Base-by-base conservation (phyloP, 1,140 invertebrate species). In the Drosophila bocki region DNA sequence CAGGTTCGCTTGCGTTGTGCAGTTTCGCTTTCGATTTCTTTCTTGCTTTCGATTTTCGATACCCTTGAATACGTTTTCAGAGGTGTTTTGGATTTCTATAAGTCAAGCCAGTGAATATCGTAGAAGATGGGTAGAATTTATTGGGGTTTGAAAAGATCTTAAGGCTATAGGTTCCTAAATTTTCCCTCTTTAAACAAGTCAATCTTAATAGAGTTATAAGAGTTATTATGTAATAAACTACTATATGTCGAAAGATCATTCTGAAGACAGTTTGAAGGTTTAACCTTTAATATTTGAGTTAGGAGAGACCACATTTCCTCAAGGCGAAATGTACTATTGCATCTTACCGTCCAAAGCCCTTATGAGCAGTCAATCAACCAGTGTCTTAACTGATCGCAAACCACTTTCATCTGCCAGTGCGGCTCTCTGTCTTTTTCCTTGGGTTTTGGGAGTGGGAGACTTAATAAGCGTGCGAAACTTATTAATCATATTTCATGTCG, bases 401-500 rank as follows among this genome's bases (percentile, higher is more conserved):
- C 70, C 62, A 80, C 78, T 80, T 80, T 80, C 78, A 75, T 71
- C 76, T 79, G 59, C 58, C 53, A 47, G 44, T 41, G 8, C 32
- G 11, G 48, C 15, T 47, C 48, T 37, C 45, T 44, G 50, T 35
- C 42, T 72, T 48, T 67, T 71, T 58, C 45, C 22, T 60, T 72
- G 78, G 54, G 29, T 35, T 54, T 54, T 45, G 50, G 19, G n/a
- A 42, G 37, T 61, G 41, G 68, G 68, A 57, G 62, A 50, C 67
- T 83, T 79, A 77, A 87, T 88, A 87, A 83, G 80, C 83, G 84
- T 87, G 83, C 80, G 83, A 87, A 83, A 83, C 84, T 84, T 83
- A 88, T 87, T 88, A 88, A 88, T 87, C 83, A 87, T 80, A 84
- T 78, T 82, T 67, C 64, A 71, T 70, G 74, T 78, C 64, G 26